Conservation (phyloP, 2,888 invertebrate species). For the Seira sanloemensis region DNA sequence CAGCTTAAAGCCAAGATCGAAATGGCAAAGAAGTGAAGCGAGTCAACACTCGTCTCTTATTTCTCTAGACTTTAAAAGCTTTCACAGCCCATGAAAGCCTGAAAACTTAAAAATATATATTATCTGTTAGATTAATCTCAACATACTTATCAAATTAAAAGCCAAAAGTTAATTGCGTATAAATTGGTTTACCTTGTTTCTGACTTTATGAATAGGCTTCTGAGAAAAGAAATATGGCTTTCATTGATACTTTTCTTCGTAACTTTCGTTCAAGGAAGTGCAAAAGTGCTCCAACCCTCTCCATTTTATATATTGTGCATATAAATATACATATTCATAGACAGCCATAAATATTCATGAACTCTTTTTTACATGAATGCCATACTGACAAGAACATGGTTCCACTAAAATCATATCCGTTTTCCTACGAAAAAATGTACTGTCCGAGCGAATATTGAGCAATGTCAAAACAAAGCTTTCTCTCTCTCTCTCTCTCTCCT, state of each 20-base stretch:
- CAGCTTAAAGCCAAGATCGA: no score
- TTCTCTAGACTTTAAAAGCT: no score
- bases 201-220: not conserved
- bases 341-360: constrained; percentile 26
- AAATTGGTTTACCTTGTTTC: constrained; percentile 43
- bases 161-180: constrained; percentile 34
- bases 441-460: not conserved
- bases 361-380: not conserved
- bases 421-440: not conserved
- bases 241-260: not conserved
- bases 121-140: no score
- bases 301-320: not conserved
- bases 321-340: not conserved
- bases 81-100: no score
- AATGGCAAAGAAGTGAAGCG: no score
- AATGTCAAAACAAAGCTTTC: no score
- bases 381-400: constrained; percentile 28
- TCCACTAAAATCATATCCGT: constrained; percentile 20
- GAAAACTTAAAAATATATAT: no score
- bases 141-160: constrained; percentile 27
- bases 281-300: not conserved
- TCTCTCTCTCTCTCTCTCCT: no score
- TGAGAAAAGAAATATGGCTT: not conserved
- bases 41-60: no score
- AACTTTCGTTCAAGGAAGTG: not conserved